Evolutionary conservation across 2,113 vertebrate species (phyloP).

Genomic region (Mesitornis unicolor): DNA sequence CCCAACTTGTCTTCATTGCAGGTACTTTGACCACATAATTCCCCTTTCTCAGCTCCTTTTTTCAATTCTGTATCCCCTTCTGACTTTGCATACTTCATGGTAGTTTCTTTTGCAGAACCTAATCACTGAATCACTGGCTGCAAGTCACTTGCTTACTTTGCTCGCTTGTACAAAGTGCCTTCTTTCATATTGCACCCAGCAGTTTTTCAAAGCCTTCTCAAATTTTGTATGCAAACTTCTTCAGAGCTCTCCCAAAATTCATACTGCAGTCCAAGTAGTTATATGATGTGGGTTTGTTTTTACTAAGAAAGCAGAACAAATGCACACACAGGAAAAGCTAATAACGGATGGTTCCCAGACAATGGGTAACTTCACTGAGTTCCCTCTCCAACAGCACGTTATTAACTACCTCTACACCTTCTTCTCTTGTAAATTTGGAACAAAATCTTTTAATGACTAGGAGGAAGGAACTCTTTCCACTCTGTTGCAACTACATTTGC

Average conservation of each 20-base stretch:
- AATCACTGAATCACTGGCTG: fast-evolving
- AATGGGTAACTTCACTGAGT: not conserved
- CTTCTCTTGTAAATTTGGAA: not conserved
- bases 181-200: not conserved
- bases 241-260: not conserved
- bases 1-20: not conserved
- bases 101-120: not conserved
- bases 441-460: not conserved
- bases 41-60: not conserved
- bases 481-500: not conserved
- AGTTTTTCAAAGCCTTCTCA: constrained; percentile 1
- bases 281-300: no score
- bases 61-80: not conserved
- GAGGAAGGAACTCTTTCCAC: not conserved
- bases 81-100: not conserved
- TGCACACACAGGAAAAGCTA: not conserved
- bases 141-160: not conserved
- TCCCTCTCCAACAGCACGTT: not conserved
- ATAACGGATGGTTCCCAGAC: not conserved
- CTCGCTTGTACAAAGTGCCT: not conserved
- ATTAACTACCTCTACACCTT: not conserved
- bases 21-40: not conserved
- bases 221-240: not conserved
- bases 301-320: not conserved
- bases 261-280: not conserved